Evolutionary conservation across 2,888 invertebrate genomes (phyloP).

Genomic region (Harpalus rufipes): DNA sequence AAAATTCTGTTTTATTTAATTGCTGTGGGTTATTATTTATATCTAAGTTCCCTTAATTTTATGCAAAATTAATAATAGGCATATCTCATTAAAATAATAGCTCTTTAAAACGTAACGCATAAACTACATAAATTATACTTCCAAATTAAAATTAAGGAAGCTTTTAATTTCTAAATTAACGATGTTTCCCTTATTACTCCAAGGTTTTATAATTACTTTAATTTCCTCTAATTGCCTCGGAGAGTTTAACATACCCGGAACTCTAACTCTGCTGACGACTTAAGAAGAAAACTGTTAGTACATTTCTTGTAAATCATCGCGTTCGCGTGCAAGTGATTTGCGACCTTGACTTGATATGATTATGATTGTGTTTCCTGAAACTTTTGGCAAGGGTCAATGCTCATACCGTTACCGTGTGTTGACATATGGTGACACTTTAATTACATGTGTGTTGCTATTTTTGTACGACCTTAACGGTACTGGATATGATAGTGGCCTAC

Average conservation of each 20-base stretch:
- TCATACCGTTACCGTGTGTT: background rate
- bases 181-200: background rate
- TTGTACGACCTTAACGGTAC: background rate
- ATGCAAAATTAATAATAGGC: background rate
- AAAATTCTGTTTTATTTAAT: too few species aligned
- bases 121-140: background rate
- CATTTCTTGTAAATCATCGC: background rate
- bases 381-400: constrained; percentile 4
- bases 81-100: background rate
- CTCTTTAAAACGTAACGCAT: background rate
- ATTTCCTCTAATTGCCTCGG: background rate
- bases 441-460: background rate
- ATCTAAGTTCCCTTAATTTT: too few species aligned
- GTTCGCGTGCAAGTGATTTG: background rate
- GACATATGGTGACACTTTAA: constrained; percentile 2
- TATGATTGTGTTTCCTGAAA: background rate
- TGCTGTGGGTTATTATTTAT: too few species aligned
- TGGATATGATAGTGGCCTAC: background rate
- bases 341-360: constrained; percentile 1
- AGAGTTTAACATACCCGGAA: background rate
- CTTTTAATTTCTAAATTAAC: background rate
- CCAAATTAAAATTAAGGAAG: background rate
- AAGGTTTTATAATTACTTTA: background rate
- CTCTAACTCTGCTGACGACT: background rate
- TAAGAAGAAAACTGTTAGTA: background rate